Conservation (phyloP, 2,113 vertebrate species). For the Xiphophorus couchianus region DNA sequence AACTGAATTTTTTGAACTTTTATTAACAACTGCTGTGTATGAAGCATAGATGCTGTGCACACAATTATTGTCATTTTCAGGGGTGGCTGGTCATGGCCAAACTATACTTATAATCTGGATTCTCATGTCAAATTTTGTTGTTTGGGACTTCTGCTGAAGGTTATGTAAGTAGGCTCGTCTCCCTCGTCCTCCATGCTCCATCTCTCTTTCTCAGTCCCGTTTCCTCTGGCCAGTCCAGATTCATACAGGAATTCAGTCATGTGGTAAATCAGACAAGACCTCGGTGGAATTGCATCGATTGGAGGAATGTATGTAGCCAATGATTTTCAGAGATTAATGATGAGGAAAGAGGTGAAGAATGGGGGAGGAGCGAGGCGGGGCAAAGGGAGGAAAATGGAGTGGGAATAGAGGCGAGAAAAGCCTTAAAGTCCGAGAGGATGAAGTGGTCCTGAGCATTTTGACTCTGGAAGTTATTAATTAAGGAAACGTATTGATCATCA, state of each 20-base stretch:
- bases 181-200: constrained; percentile 28
- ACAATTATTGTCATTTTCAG: not conserved
- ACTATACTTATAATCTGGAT: not conserved
- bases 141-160: constrained; percentile 37
- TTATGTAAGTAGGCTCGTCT: constrained; percentile 59
- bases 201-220: constrained; percentile 24
- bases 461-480: constrained; percentile 73
- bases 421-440: constrained; percentile 42
- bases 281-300: constrained; percentile 77
- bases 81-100: not conserved
- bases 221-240: constrained; percentile 58
- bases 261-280: constrained; percentile 80
- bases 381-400: constrained; percentile 26
- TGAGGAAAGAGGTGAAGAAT: constrained; percentile 63
- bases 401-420: constrained; percentile 12
- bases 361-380: constrained; percentile 22
- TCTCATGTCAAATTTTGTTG: constrained; percentile 10
- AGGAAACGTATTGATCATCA: constrained; percentile 67
- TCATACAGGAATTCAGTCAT: constrained; percentile 72
- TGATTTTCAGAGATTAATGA: constrained; percentile 79
- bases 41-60: not conserved
- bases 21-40: constrained; percentile 4
- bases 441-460: constrained; percentile 50
- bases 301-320: constrained; percentile 77
- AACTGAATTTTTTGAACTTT: constrained; percentile 3